Base-by-base conservation (phyloP, 1,140 invertebrate genomes). In the Bombus breviceps region DNA sequence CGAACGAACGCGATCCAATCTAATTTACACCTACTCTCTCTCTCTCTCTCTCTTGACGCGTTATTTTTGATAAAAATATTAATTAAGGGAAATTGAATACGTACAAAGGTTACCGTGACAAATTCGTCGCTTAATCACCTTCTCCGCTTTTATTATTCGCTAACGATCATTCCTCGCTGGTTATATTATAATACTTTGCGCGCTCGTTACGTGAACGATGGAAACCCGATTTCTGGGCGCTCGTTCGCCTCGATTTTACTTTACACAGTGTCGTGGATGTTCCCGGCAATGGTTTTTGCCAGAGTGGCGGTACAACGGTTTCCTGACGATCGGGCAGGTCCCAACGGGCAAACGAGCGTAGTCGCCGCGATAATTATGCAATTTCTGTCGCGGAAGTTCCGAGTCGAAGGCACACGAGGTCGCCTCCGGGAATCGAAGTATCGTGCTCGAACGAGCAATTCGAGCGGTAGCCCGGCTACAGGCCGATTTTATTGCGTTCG, bases 311-410 rank as follows among this genome's bases (percentile, higher is more conserved):
- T 25, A 25, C 34, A 12, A 39, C 68, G 37, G 39, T 72, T 72
- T 72, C 69, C 1, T 28, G 13, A 6, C 13, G 64, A 79, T 64
- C 41, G 64, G 1, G 34, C 66, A 12, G 53, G 22, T 72, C 66
- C 64, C 78, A 22, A 22, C 28, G 25, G 59, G 41, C 10, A 66
- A 18, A 69, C 34, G 5, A 39, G 22, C 39, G 28, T 53, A 25
- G 18, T 9, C 34, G n/a, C 3, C 34, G 66, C 59, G 73, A 88
- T 89, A 89, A 89, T 89, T 89, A 85, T 81, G 87, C 88, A 81
- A 88, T 89, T 81, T 41, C 83, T 77, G 62, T 32, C 37, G 81
- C 0, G 71, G 62, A 75, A 79, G 75, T 84, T 84, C 34, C 75
- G 69, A 78, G 62, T 15, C 66, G 69, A 47, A 53, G 41, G 39